Conservation (phyloP, 2,797 vertebrate species). For the Coregonus suidteri region DNA sequence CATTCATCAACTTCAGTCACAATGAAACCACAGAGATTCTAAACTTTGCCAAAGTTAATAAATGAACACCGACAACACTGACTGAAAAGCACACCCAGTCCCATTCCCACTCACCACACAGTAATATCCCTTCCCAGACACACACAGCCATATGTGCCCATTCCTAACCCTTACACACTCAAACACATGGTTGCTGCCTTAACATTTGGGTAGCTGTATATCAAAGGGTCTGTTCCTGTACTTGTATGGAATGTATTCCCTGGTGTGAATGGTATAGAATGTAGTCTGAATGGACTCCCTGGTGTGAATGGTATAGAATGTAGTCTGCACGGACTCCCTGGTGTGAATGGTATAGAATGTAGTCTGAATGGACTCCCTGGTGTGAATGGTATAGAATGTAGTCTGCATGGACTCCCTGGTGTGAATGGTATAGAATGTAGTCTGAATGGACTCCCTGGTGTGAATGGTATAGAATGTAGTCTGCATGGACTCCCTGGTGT, state of each 20-base stretch:
- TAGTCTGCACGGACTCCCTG: too few species aligned
- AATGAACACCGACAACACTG: not conserved
- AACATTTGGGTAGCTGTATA: not conserved
- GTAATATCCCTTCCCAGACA: not conserved
- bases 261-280: too few species aligned
- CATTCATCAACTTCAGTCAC: not conserved
- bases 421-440: too few species aligned
- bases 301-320: too few species aligned
- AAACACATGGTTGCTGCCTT: not conserved
- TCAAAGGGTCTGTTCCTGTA: not conserved
- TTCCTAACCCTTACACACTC: not conserved
- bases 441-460: too few species aligned
- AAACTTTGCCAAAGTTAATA: not conserved
- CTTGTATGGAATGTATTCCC: not conserved
- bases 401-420: too few species aligned
- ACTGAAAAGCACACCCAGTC: not conserved
- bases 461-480: too few species aligned
- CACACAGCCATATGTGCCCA: not conserved
- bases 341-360: not conserved
- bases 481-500: too few species aligned
- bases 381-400: too few species aligned
- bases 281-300: too few species aligned
- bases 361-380: not conserved
- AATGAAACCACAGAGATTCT: not conserved
- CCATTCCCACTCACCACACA: not conserved